A percentile compares a stretch with the other conserved stretches of the same genome.
These are phyloP conservation scores for Fundulus diaphanus DNA, from an alignment of 2,797 vertebrate genomes.

Conservation along the genomic window DNA sequence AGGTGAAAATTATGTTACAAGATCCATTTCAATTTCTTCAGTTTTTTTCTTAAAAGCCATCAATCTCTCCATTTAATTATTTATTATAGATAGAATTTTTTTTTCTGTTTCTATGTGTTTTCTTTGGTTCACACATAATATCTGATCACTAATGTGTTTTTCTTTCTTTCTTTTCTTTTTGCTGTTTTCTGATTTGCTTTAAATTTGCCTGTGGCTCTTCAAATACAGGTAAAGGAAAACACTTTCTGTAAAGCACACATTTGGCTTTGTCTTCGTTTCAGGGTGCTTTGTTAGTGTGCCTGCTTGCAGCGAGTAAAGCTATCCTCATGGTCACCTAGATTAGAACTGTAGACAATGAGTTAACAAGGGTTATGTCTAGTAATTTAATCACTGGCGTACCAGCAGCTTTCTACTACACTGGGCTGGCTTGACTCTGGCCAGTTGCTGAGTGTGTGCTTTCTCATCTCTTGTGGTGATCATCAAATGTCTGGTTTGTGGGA, in stretches of 20 bases:
- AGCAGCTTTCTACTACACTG: neutral
- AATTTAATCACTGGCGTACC: neutral
- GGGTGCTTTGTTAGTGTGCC: neutral
- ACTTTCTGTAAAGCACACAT: neutral
- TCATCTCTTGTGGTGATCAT: neutral
- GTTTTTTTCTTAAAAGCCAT: no score
- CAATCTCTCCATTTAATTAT: no score
- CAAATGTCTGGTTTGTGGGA: neutral
- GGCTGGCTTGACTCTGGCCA: neutral
- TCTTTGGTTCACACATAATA: neutral
- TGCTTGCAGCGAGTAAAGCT: neutral
- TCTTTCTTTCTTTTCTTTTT: neutral
- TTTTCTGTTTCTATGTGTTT: no score
- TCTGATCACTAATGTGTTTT: neutral
- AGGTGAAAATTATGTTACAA: no score
- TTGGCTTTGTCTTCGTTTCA: neutral
- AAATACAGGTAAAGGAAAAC: neutral
- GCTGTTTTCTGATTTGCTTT: neutral
- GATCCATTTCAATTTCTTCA: no score
- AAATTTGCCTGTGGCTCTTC: neutral
- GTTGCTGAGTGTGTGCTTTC: neutral
- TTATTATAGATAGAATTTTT: no score
- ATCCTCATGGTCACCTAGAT: neutral
- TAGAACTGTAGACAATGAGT: neutral
- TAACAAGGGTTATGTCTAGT: neutral